Conservation (phyloP, 2,888 invertebrate genomes). For the Drosophila stalkeri region DNA sequence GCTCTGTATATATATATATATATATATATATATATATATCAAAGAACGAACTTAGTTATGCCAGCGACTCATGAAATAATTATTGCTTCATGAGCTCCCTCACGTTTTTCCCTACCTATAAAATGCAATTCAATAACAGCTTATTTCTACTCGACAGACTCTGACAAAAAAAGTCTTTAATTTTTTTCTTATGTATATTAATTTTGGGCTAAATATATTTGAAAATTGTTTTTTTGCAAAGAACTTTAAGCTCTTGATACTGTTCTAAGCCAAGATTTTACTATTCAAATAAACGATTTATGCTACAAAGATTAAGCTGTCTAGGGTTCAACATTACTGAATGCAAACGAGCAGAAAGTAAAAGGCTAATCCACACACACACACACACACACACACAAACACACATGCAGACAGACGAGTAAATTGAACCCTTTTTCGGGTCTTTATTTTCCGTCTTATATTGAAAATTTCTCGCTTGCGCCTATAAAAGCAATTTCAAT, state of each 20-base stretch:
- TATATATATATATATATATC: too few relatives aligned
- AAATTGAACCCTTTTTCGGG: constrained; percentile 6
- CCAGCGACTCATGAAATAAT: too few relatives aligned
- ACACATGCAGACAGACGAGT: not conserved
- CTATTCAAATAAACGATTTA: constrained; percentile 4
- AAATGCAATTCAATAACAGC: too few relatives aligned
- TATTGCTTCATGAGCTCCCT: too few relatives aligned
- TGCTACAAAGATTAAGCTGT: constrained; percentile 3
- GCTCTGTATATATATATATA: too few relatives aligned
- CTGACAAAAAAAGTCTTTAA: not conserved
- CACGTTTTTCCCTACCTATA: too few relatives aligned
- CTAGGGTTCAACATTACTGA: not conserved
- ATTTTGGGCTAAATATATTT: not conserved
- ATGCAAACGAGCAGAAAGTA: constrained; percentile 6
- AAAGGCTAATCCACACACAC: not conserved
- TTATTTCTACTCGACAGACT: too few relatives aligned
- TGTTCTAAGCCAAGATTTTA: not conserved
- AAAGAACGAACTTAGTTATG: too few relatives aligned
- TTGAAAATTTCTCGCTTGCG: constrained; percentile 38
- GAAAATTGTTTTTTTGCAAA: not conserved
- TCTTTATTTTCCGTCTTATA: constrained; percentile 19
- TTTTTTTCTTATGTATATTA: not conserved
- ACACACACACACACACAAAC: not conserved
- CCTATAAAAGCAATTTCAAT: constrained; percentile 50
- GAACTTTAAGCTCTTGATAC: not conserved